Conservation (phyloP, 2,113 vertebrate species). For the Phocoena phocoena region DNA sequence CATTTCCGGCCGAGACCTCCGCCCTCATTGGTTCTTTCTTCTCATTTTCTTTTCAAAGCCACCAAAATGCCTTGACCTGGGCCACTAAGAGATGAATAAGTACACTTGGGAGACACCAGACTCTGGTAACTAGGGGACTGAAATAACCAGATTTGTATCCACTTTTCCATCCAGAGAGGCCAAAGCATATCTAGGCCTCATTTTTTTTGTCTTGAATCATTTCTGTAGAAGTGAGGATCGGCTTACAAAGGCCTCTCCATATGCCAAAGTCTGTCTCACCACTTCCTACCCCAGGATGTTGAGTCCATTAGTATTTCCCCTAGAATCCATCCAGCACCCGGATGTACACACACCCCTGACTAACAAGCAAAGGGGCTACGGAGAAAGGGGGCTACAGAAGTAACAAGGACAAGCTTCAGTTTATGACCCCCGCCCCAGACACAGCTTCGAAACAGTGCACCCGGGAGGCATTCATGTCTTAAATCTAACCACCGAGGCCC, state of each 20-base stretch:
- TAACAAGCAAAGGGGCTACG: background rate
- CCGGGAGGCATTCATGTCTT: background rate
- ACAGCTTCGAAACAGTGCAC: rapidly evolving
- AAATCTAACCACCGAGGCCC: background rate
- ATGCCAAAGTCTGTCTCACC: background rate
- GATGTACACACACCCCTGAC: background rate
- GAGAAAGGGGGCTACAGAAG: background rate
- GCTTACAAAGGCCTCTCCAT: background rate
- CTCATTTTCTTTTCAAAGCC: background rate
- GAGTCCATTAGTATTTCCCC: background rate
- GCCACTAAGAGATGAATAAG: background rate
- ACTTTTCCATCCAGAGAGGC: background rate
- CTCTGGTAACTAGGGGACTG: background rate
- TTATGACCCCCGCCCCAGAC: background rate
- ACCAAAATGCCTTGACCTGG: background rate
- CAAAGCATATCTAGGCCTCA: background rate
- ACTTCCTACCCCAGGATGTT: background rate
- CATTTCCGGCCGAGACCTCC: rapidly evolving
- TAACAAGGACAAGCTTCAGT: rapidly evolving
- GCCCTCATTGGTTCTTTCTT: background rate
- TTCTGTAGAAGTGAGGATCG: background rate
- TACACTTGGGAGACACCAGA: background rate
- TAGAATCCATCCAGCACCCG: background rate
- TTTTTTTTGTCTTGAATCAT: background rate
- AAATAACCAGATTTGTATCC: background rate